Conservation (phyloP, 2,888 invertebrate species). For the Neelides folsomi region DNA sequence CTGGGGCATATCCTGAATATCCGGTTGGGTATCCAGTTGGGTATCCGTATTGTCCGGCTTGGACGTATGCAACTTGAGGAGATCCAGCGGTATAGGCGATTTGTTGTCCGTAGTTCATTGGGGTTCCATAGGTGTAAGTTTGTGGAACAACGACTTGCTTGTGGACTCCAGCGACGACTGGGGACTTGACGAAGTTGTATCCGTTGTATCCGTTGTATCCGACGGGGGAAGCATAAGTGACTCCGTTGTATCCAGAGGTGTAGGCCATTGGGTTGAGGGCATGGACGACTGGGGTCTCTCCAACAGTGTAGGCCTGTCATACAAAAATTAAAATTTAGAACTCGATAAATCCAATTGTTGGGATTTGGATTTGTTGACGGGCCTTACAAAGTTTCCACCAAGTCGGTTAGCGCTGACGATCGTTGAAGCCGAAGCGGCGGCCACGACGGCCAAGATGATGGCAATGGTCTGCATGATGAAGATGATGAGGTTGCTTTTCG, state of each 20-base stretch:
- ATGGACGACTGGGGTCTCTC: neutral
- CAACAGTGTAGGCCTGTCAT: neutral
- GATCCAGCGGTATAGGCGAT: no score
- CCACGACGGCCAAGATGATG: slow-evolving; percentile 19
- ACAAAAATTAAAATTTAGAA: neutral
- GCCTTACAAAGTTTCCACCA: slow-evolving; percentile 21
- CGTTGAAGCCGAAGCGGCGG: slow-evolving; percentile 15
- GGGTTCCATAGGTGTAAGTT: no score
- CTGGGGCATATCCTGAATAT: no score
- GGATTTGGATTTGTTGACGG: no score
- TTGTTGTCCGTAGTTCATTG: no score
- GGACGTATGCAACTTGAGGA: no score
- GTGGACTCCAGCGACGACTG: no score
- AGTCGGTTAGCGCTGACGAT: slow-evolving; percentile 18
- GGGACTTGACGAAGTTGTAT: neutral
- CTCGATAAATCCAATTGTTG: neutral
- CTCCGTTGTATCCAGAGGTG: slow-evolving; percentile 3
- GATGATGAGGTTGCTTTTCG: neutral
- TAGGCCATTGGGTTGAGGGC: slow-evolving; percentile 1
- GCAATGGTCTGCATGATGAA: slow-evolving; percentile 12
- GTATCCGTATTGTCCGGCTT: no score
- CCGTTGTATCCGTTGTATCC: slow-evolving; percentile 2
- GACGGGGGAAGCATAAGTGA: slow-evolving; percentile 2
- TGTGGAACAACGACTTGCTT: no score
- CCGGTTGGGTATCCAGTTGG: no score